These are phyloP conservation scores for Phaonia tiefii DNA, from an alignment of 2,888 invertebrate genomes.

Conservation along the genomic window DNA sequence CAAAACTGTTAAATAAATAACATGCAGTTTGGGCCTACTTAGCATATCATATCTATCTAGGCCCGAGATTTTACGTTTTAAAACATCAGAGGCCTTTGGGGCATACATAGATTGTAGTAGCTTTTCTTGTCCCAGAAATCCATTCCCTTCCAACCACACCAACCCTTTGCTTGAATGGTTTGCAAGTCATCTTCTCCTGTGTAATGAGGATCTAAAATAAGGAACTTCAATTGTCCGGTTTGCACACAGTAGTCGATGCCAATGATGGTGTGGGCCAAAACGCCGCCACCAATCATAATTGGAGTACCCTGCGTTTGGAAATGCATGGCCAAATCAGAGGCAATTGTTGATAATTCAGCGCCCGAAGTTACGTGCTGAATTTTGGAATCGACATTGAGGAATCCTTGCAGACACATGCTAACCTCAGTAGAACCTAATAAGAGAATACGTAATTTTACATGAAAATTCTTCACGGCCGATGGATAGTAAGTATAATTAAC, in stretches of 20 bases:
- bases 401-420: slow-evolving; percentile 92
- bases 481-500: neutral
- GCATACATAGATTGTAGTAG: slow-evolving; percentile 98
- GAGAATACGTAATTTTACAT: neutral
- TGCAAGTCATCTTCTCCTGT: slow-evolving; percentile 92
- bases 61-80: slow-evolving; percentile 64
- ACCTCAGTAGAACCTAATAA: slow-evolving; percentile 92
- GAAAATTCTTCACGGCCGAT: neutral
- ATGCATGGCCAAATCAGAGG: slow-evolving; percentile 92
- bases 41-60: slow-evolving; percentile 1
- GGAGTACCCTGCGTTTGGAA: slow-evolving; percentile 97
- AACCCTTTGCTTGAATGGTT: slow-evolving; percentile 90
- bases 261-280: slow-evolving; percentile 97
- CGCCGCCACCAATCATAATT: slow-evolving; percentile 99
- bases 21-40: slow-evolving; percentile 23
- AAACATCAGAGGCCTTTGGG: slow-evolving; percentile 82
- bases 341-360: slow-evolving; percentile 89
- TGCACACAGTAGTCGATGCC: slow-evolving; percentile 93
- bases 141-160: slow-evolving; percentile 98
- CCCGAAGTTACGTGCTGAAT: slow-evolving; percentile 94
- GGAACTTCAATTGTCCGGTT: slow-evolving; percentile 91
- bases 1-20: slow-evolving; percentile 51
- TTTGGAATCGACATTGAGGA: slow-evolving; percentile 88
- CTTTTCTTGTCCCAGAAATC: slow-evolving; percentile 97
- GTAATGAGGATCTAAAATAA: slow-evolving; percentile 99